These are phyloP conservation scores for Sarcophaga rosellei DNA, from an alignment of 2,888 invertebrate species.

Conservation along the genomic window DNA sequence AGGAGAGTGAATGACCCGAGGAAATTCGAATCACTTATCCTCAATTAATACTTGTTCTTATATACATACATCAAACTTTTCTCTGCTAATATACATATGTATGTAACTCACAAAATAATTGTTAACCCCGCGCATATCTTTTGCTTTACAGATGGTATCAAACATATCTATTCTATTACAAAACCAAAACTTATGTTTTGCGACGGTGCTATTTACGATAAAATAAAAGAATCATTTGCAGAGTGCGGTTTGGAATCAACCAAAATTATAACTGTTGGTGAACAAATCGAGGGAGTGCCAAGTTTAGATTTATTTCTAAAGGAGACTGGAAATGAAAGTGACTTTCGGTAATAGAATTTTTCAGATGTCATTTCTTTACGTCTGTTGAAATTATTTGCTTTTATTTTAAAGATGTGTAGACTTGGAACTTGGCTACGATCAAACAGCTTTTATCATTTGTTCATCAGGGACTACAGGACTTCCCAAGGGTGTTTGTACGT, in stretches of 20 bases:
- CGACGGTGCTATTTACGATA: constrained; percentile 68
- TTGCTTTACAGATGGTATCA: constrained; percentile 69
- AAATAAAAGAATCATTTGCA: constrained; percentile 61
- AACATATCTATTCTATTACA: constrained; percentile 70
- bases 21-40: too few relatives aligned
- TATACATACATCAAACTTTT: too few relatives aligned
- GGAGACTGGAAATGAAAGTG: neutral
- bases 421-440: constrained; percentile 67
- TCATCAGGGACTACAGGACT: constrained; percentile 77
- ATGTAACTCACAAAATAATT: too few relatives aligned
- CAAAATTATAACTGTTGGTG: constrained; percentile 70
- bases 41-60: too few relatives aligned
- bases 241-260: constrained; percentile 57
- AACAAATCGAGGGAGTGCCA: constrained; percentile 66
- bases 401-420: constrained; percentile 68
- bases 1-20: too few relatives aligned
- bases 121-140: neutral
- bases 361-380: neutral
- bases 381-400: neutral
- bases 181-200: constrained; percentile 74
- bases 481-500: constrained; percentile 74
- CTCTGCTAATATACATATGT: too few relatives aligned
- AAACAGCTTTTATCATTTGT: constrained; percentile 71
- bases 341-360: constrained; percentile 11
- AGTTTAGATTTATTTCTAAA: constrained; percentile 41